These are phyloP conservation scores for Atherinomorus stipes DNA, from an alignment of 2,113 vertebrate genomes.

Conservation along the genomic window DNA sequence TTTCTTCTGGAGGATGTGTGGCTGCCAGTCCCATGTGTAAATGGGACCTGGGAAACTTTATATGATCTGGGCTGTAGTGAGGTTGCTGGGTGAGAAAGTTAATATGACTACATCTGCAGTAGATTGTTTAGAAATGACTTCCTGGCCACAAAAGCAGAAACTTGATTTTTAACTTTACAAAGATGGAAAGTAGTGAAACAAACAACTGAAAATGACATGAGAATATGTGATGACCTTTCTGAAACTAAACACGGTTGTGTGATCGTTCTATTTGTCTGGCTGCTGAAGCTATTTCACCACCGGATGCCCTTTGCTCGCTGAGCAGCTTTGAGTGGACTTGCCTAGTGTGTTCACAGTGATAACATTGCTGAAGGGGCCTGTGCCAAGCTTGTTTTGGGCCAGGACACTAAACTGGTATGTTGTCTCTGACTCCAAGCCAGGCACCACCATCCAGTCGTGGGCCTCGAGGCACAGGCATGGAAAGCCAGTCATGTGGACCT, in stretches of 20 bases:
- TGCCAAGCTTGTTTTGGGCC: slow-evolving; percentile 97
- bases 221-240: background rate
- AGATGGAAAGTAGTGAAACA: no score
- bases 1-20: background rate
- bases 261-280: background rate
- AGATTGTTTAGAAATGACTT: no score
- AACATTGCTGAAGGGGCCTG: slow-evolving; percentile 98
- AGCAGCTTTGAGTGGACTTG: slow-evolving; percentile 68
- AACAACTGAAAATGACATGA: background rate
- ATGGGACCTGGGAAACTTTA: slow-evolving; percentile 27
- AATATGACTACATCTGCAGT: slow-evolving; percentile 7
- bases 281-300: slow-evolving; percentile 16
- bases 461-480: slow-evolving; percentile 88
- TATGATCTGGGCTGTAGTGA: background rate
- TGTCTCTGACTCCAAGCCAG: slow-evolving; percentile 94
- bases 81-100: slow-evolving; percentile 29
- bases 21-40: background rate
- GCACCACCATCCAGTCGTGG: slow-evolving; percentile 92
- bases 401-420: slow-evolving; percentile 98
- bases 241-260: background rate
- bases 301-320: background rate
- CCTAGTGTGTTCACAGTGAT: slow-evolving; percentile 99
- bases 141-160: no score
- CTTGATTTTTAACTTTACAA: background rate
- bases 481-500: slow-evolving; percentile 97